Evolutionary conservation across 2,113 vertebrate genomes (phyloP), one percentile per base, ranked within the genome.

Genomic region (Eleginops maclovinus): DNA sequence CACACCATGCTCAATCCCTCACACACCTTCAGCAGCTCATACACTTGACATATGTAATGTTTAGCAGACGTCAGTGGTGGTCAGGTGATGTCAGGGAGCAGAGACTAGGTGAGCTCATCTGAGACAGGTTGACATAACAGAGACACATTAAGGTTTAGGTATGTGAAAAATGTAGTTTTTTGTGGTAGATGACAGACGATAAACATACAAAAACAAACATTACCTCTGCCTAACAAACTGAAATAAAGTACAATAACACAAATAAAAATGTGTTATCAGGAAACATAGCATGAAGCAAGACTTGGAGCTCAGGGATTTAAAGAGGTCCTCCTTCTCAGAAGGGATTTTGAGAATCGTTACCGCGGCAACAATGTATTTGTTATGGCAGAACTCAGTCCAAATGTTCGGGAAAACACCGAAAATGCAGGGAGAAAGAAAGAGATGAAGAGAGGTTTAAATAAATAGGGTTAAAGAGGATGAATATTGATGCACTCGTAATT

Each of bases 341-440:
- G 78, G 83, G 83, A 81, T 64, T 64, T 19, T 36, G 46, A 62
- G 72, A 72, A 68, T 72, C 0, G 59, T 75, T 63, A 36, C 91
- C 80, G 78, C 81, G 62, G 74, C 61, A 87, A 88, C 89, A 28
- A 22, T 82, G 47, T 91, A 19, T 93, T 93, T 91, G 81, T 89
- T 90, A 72, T 85, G 79, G 76, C 43, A 62, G 54, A 2, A 46
- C 54, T 22, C 24, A 44, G 61, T 69, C 73, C 71, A 82, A 82
- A 81, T 19, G 21, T 46, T 79, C 70, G 79, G 49, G 67, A 60
- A 70, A 83, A 77, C 31, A 63, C 17, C 0, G n/a, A 67, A 64
- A 64, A 77, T 16, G 7, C 65, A 65, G 14, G 43, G 54, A 71
- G 67, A 68, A 31, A 43, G 1, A 13, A 19, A 54, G 36, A 28